phyloP scores from a whole-genome alignment of 2,888 invertebrate genomes.

The Allacma fusca region DNA sequence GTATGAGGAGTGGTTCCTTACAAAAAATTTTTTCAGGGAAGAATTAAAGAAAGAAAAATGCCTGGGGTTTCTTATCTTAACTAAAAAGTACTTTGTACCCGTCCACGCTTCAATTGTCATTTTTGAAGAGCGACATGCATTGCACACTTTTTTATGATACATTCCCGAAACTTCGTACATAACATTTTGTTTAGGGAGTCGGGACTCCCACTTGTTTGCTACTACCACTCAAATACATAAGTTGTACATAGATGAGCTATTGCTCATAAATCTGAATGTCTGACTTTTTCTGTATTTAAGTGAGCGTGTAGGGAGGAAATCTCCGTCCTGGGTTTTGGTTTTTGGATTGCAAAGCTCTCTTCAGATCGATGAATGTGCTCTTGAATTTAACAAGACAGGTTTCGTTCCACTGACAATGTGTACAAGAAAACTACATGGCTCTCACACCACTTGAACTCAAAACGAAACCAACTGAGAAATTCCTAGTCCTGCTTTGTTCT shows the following conservation, averaged over 20 bases:
- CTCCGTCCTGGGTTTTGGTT: not conserved
- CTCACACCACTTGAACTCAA: conserved; percentile 8
- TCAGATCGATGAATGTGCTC: conserved; percentile 32
- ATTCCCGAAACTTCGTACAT: too few species aligned
- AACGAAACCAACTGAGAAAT: not conserved
- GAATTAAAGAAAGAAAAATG: too few species aligned
- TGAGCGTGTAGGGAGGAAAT: conserved; percentile 18
- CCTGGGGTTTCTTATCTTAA: too few species aligned
- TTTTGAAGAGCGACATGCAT: not conserved
- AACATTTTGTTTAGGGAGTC: too few species aligned
- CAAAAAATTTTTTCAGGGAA: too few species aligned
- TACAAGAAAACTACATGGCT: conserved; percentile 23
- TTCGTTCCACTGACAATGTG: conserved; percentile 30
- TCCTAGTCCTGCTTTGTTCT: conserved; percentile 17
- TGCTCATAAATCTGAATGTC: conserved; percentile 4
- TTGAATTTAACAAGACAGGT: conserved; percentile 37
- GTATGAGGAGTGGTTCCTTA: too few species aligned
- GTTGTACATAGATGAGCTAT: too few species aligned
- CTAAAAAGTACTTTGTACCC: too few species aligned
- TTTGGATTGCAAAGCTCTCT: not conserved
- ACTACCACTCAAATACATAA: too few species aligned
- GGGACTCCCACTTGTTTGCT: too few species aligned
- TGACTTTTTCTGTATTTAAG: conserved; percentile 29
- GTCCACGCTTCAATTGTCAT: too few species aligned
- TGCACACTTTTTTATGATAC: not conserved